Evolutionary conservation across 2,888 invertebrate genomes (phyloP).

Genomic region (Clunio marinus): DNA sequence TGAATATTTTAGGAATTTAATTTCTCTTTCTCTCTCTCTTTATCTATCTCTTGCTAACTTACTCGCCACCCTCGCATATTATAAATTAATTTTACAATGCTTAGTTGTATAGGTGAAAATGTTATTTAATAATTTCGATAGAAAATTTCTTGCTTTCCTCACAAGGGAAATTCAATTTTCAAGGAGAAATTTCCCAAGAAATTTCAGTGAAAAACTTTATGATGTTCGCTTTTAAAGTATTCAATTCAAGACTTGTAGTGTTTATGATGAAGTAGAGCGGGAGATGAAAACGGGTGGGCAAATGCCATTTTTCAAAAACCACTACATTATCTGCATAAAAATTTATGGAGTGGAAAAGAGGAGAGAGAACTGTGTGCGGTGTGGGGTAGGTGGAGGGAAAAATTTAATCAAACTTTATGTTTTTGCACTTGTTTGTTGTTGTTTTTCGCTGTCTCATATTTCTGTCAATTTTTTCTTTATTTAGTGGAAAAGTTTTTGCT

Average conservation of each 20-base stretch:
- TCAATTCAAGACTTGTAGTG: no score
- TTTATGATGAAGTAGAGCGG: no score
- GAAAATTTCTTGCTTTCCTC: not conserved
- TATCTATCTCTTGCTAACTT: not conserved
- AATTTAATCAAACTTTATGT: conserved; percentile 37
- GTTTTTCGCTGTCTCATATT: conserved; percentile 24
- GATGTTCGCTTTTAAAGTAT: no score
- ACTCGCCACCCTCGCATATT: conserved; percentile 14
- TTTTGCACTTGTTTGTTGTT: conserved; percentile 18
- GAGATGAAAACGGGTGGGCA: not conserved
- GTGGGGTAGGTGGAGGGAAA: conserved; percentile 13
- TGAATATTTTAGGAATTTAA: conserved; percentile 26
- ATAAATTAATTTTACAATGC: conserved; percentile 24
- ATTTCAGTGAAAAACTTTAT: not conserved
- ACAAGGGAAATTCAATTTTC: not conserved
- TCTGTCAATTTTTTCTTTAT: conserved; percentile 31
- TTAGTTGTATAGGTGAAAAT: not conserved
- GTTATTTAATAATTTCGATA: not conserved
- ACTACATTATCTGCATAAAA: conserved; percentile 36
- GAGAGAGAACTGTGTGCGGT: no score
- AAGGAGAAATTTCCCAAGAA: not conserved
- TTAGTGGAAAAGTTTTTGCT: conserved; percentile 27
- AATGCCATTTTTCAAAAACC: conserved; percentile 37
- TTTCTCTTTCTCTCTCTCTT: not conserved
- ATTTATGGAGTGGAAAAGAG: conserved; percentile 35